Evolutionary conservation across 2,113 vertebrate genomes (phyloP).

Genomic region (Austrofundulus limnaeus): DNA sequence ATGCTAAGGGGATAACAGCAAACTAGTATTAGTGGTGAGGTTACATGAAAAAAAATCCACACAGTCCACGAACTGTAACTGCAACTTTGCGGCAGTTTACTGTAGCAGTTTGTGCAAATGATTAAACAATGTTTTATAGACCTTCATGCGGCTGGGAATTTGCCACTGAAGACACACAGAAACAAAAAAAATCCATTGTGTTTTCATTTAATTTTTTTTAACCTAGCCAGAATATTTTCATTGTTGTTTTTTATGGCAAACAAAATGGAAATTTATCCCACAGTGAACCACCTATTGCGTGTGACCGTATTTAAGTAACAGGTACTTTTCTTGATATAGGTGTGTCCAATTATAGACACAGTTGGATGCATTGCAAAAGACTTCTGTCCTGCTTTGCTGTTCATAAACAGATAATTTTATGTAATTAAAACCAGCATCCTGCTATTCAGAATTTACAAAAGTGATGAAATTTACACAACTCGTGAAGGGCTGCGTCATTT

Average conservation of each 20-base stretch:
- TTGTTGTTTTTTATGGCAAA: constrained; percentile 30
- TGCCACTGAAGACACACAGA: too few relatives aligned
- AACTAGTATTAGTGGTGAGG: too few relatives aligned
- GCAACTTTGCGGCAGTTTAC: too few relatives aligned
- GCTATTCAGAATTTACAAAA: constrained; percentile 30
- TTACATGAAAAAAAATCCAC: too few relatives aligned
- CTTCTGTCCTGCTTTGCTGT: neutral
- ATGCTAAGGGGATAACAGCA: too few relatives aligned
- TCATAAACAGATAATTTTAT: constrained; percentile 12
- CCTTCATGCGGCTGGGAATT: too few relatives aligned
- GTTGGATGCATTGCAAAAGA: constrained; percentile 5
- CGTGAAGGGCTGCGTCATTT: constrained; percentile 39
- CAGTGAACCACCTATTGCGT: constrained; percentile 30
- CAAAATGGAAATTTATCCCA: constrained; percentile 28
- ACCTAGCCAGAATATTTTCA: constrained; percentile 16
- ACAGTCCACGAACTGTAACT: too few relatives aligned
- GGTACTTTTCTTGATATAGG: constrained; percentile 7
- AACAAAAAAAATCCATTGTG: too few relatives aligned
- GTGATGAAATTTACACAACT: constrained; percentile 35
- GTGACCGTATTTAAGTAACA: constrained; percentile 32
- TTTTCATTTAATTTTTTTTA: constrained; percentile 26
- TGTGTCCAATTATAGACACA: constrained; percentile 35
- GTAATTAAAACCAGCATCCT: constrained; percentile 29
- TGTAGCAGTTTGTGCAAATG: too few relatives aligned
- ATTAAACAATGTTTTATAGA: too few relatives aligned